Evolutionary conservation across 2,888 invertebrate genomes (phyloP).

Genomic region (Hofmannophila pseudospretella): DNA sequence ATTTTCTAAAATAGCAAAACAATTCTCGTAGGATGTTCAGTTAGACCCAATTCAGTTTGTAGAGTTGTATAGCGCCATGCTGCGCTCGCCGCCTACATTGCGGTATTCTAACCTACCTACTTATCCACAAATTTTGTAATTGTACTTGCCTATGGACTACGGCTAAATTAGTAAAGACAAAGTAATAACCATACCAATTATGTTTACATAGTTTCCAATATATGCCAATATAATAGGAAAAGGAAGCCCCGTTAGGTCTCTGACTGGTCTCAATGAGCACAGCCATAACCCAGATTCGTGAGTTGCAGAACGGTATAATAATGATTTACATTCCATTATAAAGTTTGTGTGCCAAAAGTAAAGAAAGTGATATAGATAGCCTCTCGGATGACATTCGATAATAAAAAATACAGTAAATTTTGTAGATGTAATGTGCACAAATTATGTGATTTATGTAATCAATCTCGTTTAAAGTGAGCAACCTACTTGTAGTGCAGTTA

Average conservation of each 20-base stretch:
- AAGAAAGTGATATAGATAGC: slow-evolving; percentile 7
- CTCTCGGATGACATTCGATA: neutral
- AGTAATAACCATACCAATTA: slow-evolving; percentile 2
- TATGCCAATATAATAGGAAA: slow-evolving; percentile 27
- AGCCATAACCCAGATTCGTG: slow-evolving; percentile 53
- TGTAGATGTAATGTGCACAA: too few relatives aligned
- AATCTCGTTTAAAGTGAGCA: too few relatives aligned
- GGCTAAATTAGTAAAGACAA: too few relatives aligned
- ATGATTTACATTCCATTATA: slow-evolving; percentile 29
- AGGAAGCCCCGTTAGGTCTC: slow-evolving; percentile 52
- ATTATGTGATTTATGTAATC: neutral
- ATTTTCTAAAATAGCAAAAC: too few relatives aligned
- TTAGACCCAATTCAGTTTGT: too few relatives aligned
- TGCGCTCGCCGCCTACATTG: too few relatives aligned
- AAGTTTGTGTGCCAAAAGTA: slow-evolving; percentile 25
- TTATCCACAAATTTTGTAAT: too few relatives aligned
- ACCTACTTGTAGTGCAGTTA: slow-evolving; percentile 80
- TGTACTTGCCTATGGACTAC: too few relatives aligned
- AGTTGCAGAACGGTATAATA: slow-evolving; percentile 41
- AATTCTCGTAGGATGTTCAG: too few relatives aligned
- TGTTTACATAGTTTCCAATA: slow-evolving; percentile 24
- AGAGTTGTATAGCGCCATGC: too few relatives aligned
- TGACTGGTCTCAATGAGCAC: slow-evolving; percentile 33
- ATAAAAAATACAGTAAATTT: too few relatives aligned
- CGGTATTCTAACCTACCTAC: too few relatives aligned